Base-by-base conservation (phyloP, 1,140 invertebrate genomes). In the Cydia strobilella region DNA sequence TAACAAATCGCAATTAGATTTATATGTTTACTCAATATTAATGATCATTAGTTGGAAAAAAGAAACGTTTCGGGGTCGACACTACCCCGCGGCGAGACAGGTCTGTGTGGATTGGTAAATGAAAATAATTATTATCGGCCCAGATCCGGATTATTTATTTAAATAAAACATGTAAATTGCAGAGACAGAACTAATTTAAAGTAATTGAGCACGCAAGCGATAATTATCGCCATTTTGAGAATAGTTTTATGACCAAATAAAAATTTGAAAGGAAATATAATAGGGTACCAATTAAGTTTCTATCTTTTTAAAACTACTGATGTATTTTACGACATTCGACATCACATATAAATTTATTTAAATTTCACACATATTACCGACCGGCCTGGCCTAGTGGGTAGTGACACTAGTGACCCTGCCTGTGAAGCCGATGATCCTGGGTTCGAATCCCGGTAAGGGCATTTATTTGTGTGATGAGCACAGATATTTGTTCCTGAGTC, bases 21-120 rank as follows among this genome's bases (percentile, higher is more conserved):
- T 83, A 85, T 83, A 80, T 88, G 84, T 88, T 89, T 88, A 88
- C 85, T 82, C 78, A 85, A 86, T 73, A 79, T 78, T 83, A 79
- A 83, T 79, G 75, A 80, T 76, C 77, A 78, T 82, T 74, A 74
- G 79, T 80, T 81, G 78, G 76, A 81, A 85, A 82, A 82, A 86
- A 23, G 54, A 59, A 80, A 74, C 42, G 74, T 75, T 72, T 63
- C 66, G 71, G 75, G 69, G 78, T 78, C 76, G 72, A 77, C 76
- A 74, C 25, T 62, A 75, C 79, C 78, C 81, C 73, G 66, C 59
- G 80, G 80, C 82, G 72, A 42, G 25, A 13, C 18, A 59, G 65
- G 75, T 23, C 42, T 42, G 73, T 69, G 39, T 74, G 72, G 54
- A 39, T 75, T 65, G 74, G 73, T 79, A 79, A 73, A 79, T 76